A percentile compares a stretch with the other conserved stretches of the same genome.
These are phyloP conservation scores for Numenius phaeopus DNA, from an alignment of 2,797 vertebrate genomes.

Conservation along the genomic window DNA sequence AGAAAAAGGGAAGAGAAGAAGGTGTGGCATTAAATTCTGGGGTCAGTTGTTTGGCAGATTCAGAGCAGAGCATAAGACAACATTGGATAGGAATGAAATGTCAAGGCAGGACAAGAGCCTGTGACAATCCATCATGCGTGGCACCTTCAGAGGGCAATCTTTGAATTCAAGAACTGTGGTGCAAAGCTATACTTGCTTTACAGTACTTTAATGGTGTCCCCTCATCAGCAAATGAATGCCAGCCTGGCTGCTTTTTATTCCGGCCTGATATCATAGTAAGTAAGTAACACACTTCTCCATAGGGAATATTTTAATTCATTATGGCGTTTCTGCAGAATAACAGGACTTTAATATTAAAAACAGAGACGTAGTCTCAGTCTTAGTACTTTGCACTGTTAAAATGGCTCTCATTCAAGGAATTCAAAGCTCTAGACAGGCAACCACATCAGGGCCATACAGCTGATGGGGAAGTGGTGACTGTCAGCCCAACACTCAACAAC, in stretches of 20 bases:
- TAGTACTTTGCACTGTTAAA: background rate
- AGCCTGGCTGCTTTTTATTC: background rate
- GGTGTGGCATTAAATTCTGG: conserved; percentile 49
- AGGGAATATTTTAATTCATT: conserved; percentile 33
- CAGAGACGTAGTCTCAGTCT: background rate
- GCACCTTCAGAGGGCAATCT: conserved; percentile 57
- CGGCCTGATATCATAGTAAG: background rate
- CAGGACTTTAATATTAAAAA: conserved; percentile 34
- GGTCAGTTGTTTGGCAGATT: conserved; percentile 54
- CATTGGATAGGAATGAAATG: conserved; percentile 45
- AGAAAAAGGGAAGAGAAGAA: conserved; percentile 50
- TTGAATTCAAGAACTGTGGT: conserved; percentile 43
- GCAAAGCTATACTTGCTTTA: conserved; percentile 35
- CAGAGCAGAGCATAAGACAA: conserved; percentile 43
- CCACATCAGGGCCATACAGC: background rate
- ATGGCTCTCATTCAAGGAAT: background rate
- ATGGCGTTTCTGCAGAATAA: conserved; percentile 6
- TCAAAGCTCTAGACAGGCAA: background rate
- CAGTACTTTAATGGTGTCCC: background rate
- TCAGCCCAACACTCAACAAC: fast-evolving
- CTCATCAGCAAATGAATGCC: conserved; percentile 7
- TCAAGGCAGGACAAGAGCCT: conserved; percentile 60
- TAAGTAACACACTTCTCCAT: conserved; percentile 1
- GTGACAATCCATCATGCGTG: conserved; percentile 62
- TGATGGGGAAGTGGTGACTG: background rate